These are phyloP conservation scores for Cydia splendana DNA, from an alignment of 1,140 invertebrate species.

Conservation along the genomic window DNA sequence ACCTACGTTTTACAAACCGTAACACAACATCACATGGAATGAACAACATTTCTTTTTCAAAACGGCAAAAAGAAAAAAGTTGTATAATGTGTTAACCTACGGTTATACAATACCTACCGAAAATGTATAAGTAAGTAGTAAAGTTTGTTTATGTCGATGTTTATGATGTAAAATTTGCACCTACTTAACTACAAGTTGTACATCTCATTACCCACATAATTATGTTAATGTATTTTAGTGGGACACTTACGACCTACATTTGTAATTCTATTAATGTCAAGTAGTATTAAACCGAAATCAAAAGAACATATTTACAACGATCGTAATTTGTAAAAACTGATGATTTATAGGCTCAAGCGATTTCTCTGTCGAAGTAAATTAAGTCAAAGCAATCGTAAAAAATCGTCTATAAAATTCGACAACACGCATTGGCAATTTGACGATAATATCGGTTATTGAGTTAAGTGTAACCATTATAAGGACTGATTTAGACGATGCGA, in stretches of 20 bases:
- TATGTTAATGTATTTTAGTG: slow-evolving; percentile 3
- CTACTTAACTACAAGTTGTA: background rate
- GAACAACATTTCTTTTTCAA: too few relatives aligned
- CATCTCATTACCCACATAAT: background rate
- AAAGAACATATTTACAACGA: background rate
- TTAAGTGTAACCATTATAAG: slow-evolving; percentile 30
- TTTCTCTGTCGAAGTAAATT: slow-evolving; percentile 16
- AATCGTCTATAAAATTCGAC: slow-evolving; percentile 16
- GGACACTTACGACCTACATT: background rate
- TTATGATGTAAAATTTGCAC: background rate
- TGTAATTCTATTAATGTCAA: background rate
- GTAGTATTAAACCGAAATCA: background rate
- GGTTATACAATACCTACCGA: too few relatives aligned
- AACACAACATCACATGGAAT: too few relatives aligned
- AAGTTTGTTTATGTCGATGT: too few relatives aligned
- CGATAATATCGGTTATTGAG: slow-evolving; percentile 24
- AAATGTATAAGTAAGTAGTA: too few relatives aligned
- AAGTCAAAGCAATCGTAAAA: slow-evolving; percentile 20
- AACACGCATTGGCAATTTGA: slow-evolving; percentile 22
- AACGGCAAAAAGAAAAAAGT: too few relatives aligned
- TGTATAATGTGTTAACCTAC: too few relatives aligned
- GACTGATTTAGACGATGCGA: too few relatives aligned
- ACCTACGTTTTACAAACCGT: too few relatives aligned
- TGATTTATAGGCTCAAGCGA: slow-evolving; percentile 6
- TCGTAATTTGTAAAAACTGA: slow-evolving; percentile 20